Evolutionary conservation across 2,888 invertebrate genomes (phyloP).

Genomic region (Lysandra bellargus): DNA sequence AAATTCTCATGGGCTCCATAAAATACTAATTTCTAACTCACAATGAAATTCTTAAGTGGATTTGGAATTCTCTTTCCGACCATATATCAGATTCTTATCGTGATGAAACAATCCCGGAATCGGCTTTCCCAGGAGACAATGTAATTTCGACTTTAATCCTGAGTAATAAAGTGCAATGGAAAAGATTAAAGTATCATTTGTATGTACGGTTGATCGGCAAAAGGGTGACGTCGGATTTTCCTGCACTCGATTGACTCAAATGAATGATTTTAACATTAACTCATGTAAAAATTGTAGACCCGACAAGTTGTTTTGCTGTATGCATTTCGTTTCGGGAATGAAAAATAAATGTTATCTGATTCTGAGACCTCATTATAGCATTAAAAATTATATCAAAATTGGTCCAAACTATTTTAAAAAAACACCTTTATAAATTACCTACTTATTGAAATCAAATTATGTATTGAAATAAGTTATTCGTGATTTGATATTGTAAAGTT

Average conservation of each 20-base stretch:
- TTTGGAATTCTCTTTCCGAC: slow-evolving; percentile 31
- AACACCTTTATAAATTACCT: too few species aligned
- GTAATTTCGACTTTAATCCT: slow-evolving; percentile 43
- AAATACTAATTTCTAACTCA: slow-evolving; percentile 27
- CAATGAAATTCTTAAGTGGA: slow-evolving; percentile 30
- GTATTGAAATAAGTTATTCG: too few species aligned
- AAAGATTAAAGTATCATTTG: slow-evolving; percentile 51
- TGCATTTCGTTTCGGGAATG: too few species aligned
- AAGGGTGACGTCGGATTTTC: slow-evolving; percentile 63
- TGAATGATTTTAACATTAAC: slow-evolving; percentile 53
- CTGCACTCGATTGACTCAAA: slow-evolving; percentile 64
- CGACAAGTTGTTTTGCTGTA: not conserved
- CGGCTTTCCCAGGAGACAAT: slow-evolving; percentile 40
- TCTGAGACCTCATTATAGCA: too few species aligned
- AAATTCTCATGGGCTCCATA: slow-evolving; percentile 13
- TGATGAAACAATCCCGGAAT: slow-evolving; percentile 45
- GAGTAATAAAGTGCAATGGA: slow-evolving; percentile 38
- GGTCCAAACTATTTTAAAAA: not conserved
- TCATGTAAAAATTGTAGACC: not conserved
- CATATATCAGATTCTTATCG: slow-evolving; percentile 43
- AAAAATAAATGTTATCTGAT: too few species aligned
- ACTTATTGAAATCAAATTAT: too few species aligned
- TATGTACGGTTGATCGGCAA: slow-evolving; percentile 68
- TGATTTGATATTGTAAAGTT: not conserved
- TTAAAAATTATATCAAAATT: not conserved